Evolutionary conservation across 2,113 vertebrate genomes (phyloP).

Genomic region (Amazona vittata): DNA sequence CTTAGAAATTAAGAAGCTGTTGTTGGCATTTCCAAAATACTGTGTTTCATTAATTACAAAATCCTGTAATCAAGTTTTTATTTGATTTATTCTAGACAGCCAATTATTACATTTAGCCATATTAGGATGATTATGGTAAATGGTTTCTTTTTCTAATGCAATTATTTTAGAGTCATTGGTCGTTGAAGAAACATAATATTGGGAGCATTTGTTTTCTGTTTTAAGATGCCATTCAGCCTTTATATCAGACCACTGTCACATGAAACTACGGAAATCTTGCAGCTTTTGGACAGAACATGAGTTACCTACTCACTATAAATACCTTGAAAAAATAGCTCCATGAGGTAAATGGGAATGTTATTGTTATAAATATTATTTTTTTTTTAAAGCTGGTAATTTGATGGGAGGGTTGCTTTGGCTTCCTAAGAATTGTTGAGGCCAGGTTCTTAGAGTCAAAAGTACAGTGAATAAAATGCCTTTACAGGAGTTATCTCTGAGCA

Average conservation of each 20-base stretch:
- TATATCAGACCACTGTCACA: not conserved
- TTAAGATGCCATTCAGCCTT: not conserved
- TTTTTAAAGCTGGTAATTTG: not conserved
- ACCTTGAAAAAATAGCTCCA: not conserved
- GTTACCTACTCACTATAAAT: not conserved
- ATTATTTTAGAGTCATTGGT: not conserved
- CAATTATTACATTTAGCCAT: not conserved
- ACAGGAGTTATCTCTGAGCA: not conserved
- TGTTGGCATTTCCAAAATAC: not conserved
- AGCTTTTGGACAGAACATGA: not conserved
- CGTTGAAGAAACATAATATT: not conserved
- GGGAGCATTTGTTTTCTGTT: not conserved
- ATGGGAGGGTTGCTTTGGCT: not conserved
- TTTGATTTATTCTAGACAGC: not conserved
- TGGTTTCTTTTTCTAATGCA: not conserved
- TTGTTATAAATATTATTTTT: not conserved
- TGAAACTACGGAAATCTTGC: not conserved
- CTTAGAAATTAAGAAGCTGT: not conserved
- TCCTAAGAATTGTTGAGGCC: not conserved
- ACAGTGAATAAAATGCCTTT: not conserved
- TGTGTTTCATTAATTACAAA: not conserved
- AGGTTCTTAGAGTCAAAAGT: not conserved
- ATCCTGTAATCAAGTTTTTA: not conserved
- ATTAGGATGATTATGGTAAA: not conserved
- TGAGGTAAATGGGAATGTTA: not conserved